Percentiles rank a stretch among this genome's conserved stretches.
Evolutionary conservation across 2,797 vertebrate species (phyloP).

Genomic region (Chelon labrosus): DNA sequence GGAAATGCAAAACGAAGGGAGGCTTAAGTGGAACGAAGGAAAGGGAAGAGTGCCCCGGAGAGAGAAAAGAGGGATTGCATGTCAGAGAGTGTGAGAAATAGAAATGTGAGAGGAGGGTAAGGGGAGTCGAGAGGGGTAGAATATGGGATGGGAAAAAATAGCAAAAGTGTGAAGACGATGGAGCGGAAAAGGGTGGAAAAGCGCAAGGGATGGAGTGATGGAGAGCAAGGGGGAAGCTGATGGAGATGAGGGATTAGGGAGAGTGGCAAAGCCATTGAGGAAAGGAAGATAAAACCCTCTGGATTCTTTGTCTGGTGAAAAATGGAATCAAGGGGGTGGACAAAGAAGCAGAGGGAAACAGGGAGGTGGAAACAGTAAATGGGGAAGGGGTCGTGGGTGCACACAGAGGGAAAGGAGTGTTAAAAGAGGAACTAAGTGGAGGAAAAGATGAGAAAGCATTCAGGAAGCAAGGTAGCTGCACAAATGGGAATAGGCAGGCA

Average conservation of each 20-base stretch:
- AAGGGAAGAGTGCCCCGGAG: conserved; percentile 57
- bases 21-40: conserved; percentile 46
- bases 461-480: conserved; percentile 22
- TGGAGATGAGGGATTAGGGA: conserved; percentile 76
- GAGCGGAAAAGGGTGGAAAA: conserved; percentile 47
- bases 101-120: conserved; percentile 57
- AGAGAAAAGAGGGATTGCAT: conserved; percentile 69
- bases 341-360: conserved; percentile 34
- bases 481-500: conserved; percentile 36
- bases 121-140: neutral
- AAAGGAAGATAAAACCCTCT: conserved; percentile 51
- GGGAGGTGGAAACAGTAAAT: conserved; percentile 42
- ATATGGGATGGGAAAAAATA: conserved; percentile 36
- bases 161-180: conserved; percentile 49
- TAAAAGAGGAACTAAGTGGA: conserved; percentile 12
- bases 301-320: conserved; percentile 65
- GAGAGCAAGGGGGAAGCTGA: conserved; percentile 53
- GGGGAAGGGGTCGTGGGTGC: conserved; percentile 45
- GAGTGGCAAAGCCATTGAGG: conserved; percentile 65
- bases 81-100: conserved; percentile 63
- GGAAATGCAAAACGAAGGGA: conserved; percentile 54
- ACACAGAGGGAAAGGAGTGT: conserved; percentile 26
- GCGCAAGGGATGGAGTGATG: conserved; percentile 48
- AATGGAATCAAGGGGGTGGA: conserved; percentile 48
- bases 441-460: conserved; percentile 40